Percentiles rank a stretch among this genome's conserved stretches.
Conservation (phyloP, 2,888 invertebrate species). For the Acrobasis repandana region DNA sequence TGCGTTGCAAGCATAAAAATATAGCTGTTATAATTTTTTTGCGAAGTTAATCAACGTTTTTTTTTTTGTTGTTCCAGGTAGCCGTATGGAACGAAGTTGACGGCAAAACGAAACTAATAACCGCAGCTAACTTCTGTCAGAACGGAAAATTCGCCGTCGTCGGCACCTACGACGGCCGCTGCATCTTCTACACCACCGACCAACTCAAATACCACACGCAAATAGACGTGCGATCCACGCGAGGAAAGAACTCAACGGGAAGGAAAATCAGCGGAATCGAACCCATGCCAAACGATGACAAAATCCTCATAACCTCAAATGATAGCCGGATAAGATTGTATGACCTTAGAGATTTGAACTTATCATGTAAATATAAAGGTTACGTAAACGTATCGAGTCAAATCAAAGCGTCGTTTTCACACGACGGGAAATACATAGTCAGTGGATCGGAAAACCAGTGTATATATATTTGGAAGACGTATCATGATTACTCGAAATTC, state of each 20-base stretch:
- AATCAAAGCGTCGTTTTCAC: constrained; percentile 98
- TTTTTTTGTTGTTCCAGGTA: constrained; percentile 77
- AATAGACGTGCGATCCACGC: constrained; percentile 96
- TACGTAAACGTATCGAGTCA: constrained; percentile 97
- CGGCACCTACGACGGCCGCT: constrained; percentile 98
- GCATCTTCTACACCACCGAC: constrained; percentile 99
- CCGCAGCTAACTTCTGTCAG: constrained; percentile 98
- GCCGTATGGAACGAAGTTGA: constrained; percentile 98
- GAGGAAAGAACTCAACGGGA: constrained; percentile 97
- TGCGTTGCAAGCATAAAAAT: too few species aligned
- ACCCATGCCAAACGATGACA: constrained; percentile 97
- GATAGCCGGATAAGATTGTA: constrained; percentile 98
- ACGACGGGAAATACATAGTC: constrained; percentile 98
- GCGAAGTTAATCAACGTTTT: too few species aligned
- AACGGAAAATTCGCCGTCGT: constrained; percentile 99
- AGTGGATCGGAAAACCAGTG: constrained; percentile 99
- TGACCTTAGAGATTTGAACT: constrained; percentile 95
- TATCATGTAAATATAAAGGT: constrained; percentile 97
- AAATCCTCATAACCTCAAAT: constrained; percentile 98
- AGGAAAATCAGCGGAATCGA: constrained; percentile 98
- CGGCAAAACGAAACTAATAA: constrained; percentile 96
- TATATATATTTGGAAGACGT: constrained; percentile 99
- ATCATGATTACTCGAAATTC: constrained; percentile 97
- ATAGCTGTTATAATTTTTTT: too few species aligned
- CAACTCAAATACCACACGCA: constrained; percentile 99